These are phyloP conservation scores for Athrips mouffetella DNA, from an alignment of 2,888 invertebrate genomes.

Conservation along the genomic window DNA sequence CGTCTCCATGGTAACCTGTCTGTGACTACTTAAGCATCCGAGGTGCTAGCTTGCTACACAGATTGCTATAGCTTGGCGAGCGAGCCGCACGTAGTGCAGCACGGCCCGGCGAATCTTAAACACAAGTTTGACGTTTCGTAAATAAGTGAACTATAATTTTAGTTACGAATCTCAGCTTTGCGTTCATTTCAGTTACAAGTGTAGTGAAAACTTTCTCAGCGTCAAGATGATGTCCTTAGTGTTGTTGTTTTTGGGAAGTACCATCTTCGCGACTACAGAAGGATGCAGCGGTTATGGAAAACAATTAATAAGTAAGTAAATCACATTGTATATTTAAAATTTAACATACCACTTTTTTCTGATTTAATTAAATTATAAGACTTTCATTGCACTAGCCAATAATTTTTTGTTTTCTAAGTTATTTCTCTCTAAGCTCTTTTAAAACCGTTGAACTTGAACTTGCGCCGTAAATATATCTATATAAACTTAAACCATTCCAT, in stretches of 20 bases:
- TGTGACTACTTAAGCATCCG: constrained; percentile 59
- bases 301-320: constrained; percentile 68
- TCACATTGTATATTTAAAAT: neutral
- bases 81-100: constrained; percentile 73
- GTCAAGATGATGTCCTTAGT: constrained; percentile 71
- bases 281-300: constrained; percentile 69
- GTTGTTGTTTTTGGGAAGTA: constrained; percentile 73
- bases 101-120: constrained; percentile 59
- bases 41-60: constrained; percentile 47
- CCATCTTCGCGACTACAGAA: constrained; percentile 62
- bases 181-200: constrained; percentile 64
- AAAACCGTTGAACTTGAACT: neutral
- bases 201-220: constrained; percentile 48
- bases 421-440: neutral
- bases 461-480: no score
- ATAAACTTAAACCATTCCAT: no score
- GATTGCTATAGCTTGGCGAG: constrained; percentile 67
- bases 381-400: no score
- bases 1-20: constrained; percentile 66
- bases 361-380: no score
- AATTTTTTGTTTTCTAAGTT: neutral
- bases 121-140: constrained; percentile 72
- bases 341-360: neutral
- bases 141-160: constrained; percentile 64
- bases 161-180: constrained; percentile 75